Percentiles rank a stretch among this genome's conserved stretches.
phyloP scores from a whole-genome alignment of 2,797 vertebrate species.

The Acanthis flammea region DNA sequence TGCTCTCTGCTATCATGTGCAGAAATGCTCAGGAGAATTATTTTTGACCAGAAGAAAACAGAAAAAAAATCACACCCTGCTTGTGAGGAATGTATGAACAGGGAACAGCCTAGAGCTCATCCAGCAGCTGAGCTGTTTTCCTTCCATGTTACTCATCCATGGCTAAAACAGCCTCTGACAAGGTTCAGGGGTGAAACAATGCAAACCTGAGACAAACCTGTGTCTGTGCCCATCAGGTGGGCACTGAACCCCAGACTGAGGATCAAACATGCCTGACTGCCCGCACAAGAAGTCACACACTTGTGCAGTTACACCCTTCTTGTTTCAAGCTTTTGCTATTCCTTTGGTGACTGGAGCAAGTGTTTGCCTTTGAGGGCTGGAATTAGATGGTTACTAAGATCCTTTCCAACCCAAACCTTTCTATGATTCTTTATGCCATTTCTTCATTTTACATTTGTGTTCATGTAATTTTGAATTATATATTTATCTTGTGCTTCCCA shows the following conservation, averaged over 20 bases:
- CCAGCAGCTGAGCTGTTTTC: neutral
- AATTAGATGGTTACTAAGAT: neutral
- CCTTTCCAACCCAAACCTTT: neutral
- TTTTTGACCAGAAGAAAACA: neutral
- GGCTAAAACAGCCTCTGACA: neutral
- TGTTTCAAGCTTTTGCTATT: neutral
- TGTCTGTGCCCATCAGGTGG: neutral
- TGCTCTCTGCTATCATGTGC: neutral
- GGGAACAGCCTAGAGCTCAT: neutral
- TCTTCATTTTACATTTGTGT: neutral
- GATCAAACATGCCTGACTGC: neutral
- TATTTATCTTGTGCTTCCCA: neutral
- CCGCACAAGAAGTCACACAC: rapidly evolving
- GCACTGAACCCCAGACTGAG: neutral
- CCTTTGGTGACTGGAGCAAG: neutral
- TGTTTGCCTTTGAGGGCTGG: neutral
- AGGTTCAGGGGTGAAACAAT: neutral
- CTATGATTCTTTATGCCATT: neutral
- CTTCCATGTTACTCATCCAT: neutral
- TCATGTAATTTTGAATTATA: neutral
- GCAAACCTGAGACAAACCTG: neutral
- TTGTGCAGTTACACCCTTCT: neutral
- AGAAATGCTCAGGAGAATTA: neutral
- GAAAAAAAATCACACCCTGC: neutral
- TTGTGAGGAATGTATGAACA: neutral